A percentile compares a stretch with the other conserved stretches of the same genome.
These are phyloP conservation scores for Rhaphigaster nebulosa DNA, from an alignment of 2,888 invertebrate genomes.

Conservation along the genomic window DNA sequence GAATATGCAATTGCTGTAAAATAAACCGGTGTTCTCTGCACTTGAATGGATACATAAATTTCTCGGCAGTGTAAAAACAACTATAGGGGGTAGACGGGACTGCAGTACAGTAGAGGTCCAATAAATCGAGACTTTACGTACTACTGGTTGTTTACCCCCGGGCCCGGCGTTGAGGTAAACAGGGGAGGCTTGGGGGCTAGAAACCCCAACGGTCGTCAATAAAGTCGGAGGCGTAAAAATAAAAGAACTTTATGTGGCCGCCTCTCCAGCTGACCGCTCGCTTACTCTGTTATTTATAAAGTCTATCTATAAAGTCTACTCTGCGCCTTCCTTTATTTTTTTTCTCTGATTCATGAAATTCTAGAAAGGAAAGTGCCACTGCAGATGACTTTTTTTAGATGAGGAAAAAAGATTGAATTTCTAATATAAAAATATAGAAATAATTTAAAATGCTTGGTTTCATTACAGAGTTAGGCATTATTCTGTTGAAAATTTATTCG, in stretches of 20 bases:
- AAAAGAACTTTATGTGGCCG: conserved; percentile 48
- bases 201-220: conserved; percentile 49
- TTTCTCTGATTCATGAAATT: neutral
- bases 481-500: too few relatives aligned
- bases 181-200: conserved; percentile 19
- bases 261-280: conserved; percentile 38
- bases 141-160: conserved; percentile 30
- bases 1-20: neutral
- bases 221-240: conserved; percentile 50
- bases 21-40: neutral
- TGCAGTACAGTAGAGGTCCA: conserved; percentile 20
- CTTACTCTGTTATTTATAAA: conserved; percentile 28
- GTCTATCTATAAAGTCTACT: conserved; percentile 40
- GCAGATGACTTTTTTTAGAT: neutral
- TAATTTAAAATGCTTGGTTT: too few relatives aligned
- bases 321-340: neutral
- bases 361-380: neutral
- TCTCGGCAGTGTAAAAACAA: conserved; percentile 28
- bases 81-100: neutral
- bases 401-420: neutral
- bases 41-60: conserved; percentile 37
- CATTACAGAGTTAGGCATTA: too few relatives aligned
- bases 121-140: conserved; percentile 50
- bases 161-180: conserved; percentile 45
- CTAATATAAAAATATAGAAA: too few relatives aligned